Base-by-base conservation (phyloP, 2,797 vertebrate genomes). In the Meda fulgida region DNA sequence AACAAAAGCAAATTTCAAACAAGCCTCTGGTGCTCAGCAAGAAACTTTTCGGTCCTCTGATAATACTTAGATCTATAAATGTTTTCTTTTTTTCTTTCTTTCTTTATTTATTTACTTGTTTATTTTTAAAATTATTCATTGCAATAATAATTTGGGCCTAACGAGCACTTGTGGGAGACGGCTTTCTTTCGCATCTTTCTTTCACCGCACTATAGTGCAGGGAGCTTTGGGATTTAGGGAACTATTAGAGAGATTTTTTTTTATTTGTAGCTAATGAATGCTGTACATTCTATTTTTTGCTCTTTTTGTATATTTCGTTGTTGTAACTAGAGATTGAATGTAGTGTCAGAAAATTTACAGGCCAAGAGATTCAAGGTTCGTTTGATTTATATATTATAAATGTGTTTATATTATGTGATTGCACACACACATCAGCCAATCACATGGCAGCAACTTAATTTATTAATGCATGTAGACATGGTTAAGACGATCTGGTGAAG, bases 81-180 rank as follows among this genome's bases (percentile, higher is more conserved):
- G 94, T 94, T 95, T 94, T 88, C 87, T 90, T 89, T 90, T 87
- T 91, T 95, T 94, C 93, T 94, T 94, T 94, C 93, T 94, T 94
- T 94, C 92, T 94, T 94, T 94, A 92, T 93, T 95, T 94, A 94
- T 94, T 95, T 95, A 91, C 91, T 92, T 94, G 93, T 95, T 95
- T 95, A 94, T 95, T 96, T 93, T 76, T 92, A 93, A 95, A 95
- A 95, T 96, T 95, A 96, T 93, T 96, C 95, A 95, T 96, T 94
- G 94, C 92, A 92, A 91, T 94, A 93, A 95, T 96, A 95, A 96
- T 95, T 96, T 96, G 95, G 92, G 95, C 94, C 92, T 97, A 97
- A 97, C 96, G 96, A 98, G 96, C 96, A 96, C 97, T 97, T 97
- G 93, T 95, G 96, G 97, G 97, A 97, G 95, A 94, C 91, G 93